Percentiles rank a stretch among this genome's conserved stretches.
These are phyloP conservation scores for Sussaba pulchella DNA, from an alignment of 2,888 invertebrate genomes.

Conservation along the genomic window DNA sequence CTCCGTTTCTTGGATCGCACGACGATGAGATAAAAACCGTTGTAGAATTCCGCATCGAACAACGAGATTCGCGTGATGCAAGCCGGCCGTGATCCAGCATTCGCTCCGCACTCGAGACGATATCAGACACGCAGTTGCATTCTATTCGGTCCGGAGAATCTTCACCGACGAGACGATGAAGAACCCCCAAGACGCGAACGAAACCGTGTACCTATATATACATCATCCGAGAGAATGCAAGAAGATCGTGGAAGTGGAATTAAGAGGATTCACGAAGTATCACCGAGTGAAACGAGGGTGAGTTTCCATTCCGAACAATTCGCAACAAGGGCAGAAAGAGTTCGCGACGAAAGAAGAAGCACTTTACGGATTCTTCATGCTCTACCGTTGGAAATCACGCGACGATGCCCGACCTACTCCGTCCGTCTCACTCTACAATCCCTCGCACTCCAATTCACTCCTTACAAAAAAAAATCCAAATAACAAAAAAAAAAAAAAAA, in stretches of 20 bases:
- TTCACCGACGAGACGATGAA: constrained; percentile 10
- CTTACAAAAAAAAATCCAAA: constrained; percentile 6
- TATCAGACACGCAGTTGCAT: constrained; percentile 29
- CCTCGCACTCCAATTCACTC: not conserved
- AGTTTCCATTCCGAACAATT: constrained; percentile 25
- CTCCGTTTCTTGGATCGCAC: not conserved
- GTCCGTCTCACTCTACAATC: not conserved
- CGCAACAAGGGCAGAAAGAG: constrained; percentile 11
- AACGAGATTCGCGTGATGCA: constrained; percentile 43
- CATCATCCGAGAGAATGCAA: constrained; percentile 22
- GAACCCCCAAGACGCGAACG: not conserved
- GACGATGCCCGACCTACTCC: constrained; percentile 33
- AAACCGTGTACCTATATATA: constrained; percentile 3
- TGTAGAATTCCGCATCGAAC: not conserved
- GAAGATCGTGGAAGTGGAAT: constrained; percentile 51
- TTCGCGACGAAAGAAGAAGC: constrained; percentile 48
- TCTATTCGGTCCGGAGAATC: not conserved
- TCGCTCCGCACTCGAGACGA: constrained; percentile 18
- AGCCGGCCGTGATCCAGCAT: constrained; percentile 27
- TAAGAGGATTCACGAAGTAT: constrained; percentile 55
- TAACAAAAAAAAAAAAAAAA: not conserved
- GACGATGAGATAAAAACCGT: constrained; percentile 10
- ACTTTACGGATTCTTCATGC: constrained; percentile 57
- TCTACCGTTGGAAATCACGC: constrained; percentile 57
- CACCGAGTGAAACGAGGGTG: constrained; percentile 24